Conservation (phyloP, 2,888 invertebrate species). For the Agonum fuliginosum region DNA sequence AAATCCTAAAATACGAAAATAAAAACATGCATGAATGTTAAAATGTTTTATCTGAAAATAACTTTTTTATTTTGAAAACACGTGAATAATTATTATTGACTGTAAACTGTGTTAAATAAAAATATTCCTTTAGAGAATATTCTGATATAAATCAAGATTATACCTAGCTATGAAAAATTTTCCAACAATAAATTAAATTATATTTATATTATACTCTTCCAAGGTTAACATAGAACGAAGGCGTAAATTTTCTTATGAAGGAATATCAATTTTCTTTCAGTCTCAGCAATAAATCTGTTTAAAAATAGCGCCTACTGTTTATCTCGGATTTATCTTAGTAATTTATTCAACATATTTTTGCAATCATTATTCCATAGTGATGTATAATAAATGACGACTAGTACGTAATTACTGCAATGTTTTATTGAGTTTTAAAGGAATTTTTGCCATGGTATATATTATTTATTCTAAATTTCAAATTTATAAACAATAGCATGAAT, state of each 20-base stretch:
- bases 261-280: background rate
- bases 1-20: too few species aligned
- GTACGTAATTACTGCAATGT: slow-evolving; percentile 20
- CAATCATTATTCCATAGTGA: slow-evolving; percentile 26
- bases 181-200: background rate
- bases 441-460: background rate
- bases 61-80: too few species aligned
- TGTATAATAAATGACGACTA: background rate
- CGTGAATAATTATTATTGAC: too few species aligned
- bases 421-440: slow-evolving; percentile 12
- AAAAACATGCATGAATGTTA: too few species aligned
- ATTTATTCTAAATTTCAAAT: slow-evolving; percentile 14
- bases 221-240: background rate
- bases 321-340: slow-evolving; percentile 24
- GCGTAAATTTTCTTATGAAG: slow-evolving; percentile 10
- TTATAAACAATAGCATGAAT: too few species aligned
- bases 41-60: too few species aligned
- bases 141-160: background rate
- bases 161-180: background rate
- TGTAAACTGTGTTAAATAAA: too few species aligned
- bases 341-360: slow-evolving; percentile 38
- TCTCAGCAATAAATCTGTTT: slow-evolving; percentile 6
- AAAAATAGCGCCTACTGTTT: slow-evolving; percentile 44
- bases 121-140: background rate
- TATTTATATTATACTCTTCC: background rate